These are phyloP conservation scores for Micromussa lordhowensis DNA, from an alignment of 92 coral and sea anemone genomes.

Conservation along the genomic window DNA sequence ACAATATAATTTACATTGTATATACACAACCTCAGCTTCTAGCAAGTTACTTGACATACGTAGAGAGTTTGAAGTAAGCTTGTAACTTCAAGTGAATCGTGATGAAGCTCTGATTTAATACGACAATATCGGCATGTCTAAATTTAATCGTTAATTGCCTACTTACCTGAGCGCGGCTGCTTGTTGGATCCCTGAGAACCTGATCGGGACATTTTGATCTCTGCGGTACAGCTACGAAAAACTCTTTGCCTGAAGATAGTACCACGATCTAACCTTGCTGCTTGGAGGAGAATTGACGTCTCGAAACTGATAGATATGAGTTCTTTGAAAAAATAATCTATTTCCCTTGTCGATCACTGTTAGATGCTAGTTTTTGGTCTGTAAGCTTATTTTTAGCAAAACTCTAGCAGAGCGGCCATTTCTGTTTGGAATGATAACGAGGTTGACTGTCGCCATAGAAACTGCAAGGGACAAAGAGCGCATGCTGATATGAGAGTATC, in stretches of 20 bases:
- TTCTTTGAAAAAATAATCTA: neutral
- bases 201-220: constrained; percentile 69
- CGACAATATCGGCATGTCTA: neutral
- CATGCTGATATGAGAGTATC: constrained; percentile 33
- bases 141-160: neutral
- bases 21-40: neutral
- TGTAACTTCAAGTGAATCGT: too few relatives aligned
- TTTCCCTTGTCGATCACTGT: neutral
- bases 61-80: too few relatives aligned
- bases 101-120: too few relatives aligned
- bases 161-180: constrained; percentile 78
- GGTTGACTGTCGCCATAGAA: constrained; percentile 57
- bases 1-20: neutral
- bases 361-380: neutral
- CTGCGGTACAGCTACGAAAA: neutral
- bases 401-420: constrained; percentile 24
- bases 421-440: constrained; percentile 48
- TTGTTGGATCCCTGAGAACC: constrained; percentile 83
- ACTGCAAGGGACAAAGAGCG: constrained; percentile 21
- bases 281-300: neutral
- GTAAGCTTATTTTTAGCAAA: neutral
- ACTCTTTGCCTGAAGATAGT: neutral
- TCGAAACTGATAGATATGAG: neutral
- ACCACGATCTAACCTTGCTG: neutral
- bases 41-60: too few relatives aligned